A percentile compares a stretch with the other conserved stretches of the same genome.
phyloP scores from a whole-genome alignment of 2,113 vertebrate species.

The Acrocephalus kingi region DNA sequence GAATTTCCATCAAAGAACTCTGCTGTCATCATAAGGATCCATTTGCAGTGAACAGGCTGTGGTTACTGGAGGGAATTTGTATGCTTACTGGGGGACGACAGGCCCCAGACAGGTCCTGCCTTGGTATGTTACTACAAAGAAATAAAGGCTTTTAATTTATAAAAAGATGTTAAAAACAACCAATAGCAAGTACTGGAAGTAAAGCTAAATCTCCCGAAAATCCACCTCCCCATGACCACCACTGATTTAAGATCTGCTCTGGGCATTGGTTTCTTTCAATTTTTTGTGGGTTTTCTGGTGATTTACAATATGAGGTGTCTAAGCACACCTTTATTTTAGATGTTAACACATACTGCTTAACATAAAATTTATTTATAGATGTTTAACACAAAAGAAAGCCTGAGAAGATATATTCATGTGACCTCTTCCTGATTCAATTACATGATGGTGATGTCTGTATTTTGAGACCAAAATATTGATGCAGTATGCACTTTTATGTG shows the following conservation, averaged over 20 bases:
- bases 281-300: neutral
- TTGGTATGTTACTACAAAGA: neutral
- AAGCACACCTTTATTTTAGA: neutral
- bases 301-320: neutral
- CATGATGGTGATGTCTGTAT: neutral
- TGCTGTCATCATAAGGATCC: conserved; percentile 70
- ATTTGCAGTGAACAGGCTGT: conserved; percentile 63
- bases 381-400: neutral
- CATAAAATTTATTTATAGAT: conserved; percentile 54
- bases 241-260: neutral
- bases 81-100: neutral
- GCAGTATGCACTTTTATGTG: neutral
- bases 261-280: neutral
- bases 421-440: neutral
- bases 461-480: neutral
- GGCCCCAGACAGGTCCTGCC: neutral
- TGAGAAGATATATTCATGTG: neutral
- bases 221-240: accelerated
- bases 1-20: conserved; percentile 80
- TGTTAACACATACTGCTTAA: conserved; percentile 31
- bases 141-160: neutral
- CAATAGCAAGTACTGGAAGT: neutral
- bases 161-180: neutral
- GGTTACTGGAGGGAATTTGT: conserved; percentile 66
- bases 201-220: neutral